Conservation (phyloP, 2,888 invertebrate genomes). For the Eledone cirrhosa region DNA sequence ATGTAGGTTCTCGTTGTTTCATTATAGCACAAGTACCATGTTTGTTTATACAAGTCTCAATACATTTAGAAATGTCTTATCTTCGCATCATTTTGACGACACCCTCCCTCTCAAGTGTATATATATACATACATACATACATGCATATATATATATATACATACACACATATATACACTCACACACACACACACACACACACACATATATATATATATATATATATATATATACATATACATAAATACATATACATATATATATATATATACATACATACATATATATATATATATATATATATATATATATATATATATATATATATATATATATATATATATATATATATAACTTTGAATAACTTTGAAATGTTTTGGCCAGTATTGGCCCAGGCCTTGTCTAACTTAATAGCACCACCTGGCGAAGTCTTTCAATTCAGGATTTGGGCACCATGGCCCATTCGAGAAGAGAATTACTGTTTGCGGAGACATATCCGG, state of each 20-base stretch:
- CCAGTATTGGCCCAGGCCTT: too few species aligned
- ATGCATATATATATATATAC: neutral
- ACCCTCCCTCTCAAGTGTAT: neutral
- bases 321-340: neutral
- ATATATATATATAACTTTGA: neutral
- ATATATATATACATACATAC: neutral
- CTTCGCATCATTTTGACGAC: too few species aligned
- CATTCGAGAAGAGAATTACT: too few species aligned
- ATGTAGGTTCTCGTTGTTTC: too few species aligned
- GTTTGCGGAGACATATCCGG: too few species aligned
- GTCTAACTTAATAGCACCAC: too few species aligned
- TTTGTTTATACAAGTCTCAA: too few species aligned
- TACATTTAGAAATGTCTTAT: too few species aligned
- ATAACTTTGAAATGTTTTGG: too few species aligned
- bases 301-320: constrained; percentile 6
- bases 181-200: neutral
- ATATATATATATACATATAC: neutral
- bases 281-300: constrained; percentile 6
- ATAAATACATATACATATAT: neutral
- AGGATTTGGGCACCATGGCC: too few species aligned
- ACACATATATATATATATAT: neutral
- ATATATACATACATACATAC: neutral
- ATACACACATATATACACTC: neutral
- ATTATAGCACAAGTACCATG: too few species aligned
- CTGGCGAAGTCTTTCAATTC: too few species aligned